Percentiles rank a stretch among this genome's conserved stretches.
Evolutionary conservation across 53 echinoderm and acorn worm species (phyloP).

Genomic region (Stichopus horrens): DNA sequence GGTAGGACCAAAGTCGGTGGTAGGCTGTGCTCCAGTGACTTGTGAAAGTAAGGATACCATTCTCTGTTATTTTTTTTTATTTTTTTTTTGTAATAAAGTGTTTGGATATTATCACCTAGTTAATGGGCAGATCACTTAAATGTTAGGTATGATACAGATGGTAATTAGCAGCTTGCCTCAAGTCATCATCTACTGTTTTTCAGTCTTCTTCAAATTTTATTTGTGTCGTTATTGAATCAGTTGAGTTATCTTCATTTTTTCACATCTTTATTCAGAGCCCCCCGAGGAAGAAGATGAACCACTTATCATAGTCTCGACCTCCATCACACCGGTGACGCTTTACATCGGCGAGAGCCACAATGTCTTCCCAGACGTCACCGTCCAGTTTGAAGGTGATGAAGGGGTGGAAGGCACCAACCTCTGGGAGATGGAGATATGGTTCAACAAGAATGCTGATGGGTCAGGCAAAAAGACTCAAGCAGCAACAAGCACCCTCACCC

Average conservation of each 20-base stretch:
- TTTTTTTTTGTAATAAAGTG: background rate
- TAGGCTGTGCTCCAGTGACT: conserved; percentile 19
- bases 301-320: conserved; percentile 30
- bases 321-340: conserved; percentile 38
- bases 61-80: too few relatives aligned
- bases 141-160: too few relatives aligned
- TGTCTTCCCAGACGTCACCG: conserved; percentile 30
- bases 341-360: conserved; percentile 22
- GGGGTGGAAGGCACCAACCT: conserved; percentile 32
- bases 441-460: conserved; percentile 38
- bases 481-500: conserved; percentile 5
- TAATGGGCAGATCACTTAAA: too few relatives aligned
- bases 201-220: too few relatives aligned
- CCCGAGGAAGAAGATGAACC: conserved; percentile 35
- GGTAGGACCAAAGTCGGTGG: conserved; percentile 9
- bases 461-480: conserved; percentile 28
- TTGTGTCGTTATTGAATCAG: too few relatives aligned
- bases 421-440: conserved; percentile 37
- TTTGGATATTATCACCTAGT: too few relatives aligned
- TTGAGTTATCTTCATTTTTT: background rate
- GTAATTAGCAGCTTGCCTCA: too few relatives aligned
- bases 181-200: too few relatives aligned
- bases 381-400: conserved; percentile 32
- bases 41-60: background rate
- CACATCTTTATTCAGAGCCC: background rate